Evolutionary conservation across 2,797 vertebrate species (phyloP).

Genomic region (Chiloscyllium punctatum): DNA sequence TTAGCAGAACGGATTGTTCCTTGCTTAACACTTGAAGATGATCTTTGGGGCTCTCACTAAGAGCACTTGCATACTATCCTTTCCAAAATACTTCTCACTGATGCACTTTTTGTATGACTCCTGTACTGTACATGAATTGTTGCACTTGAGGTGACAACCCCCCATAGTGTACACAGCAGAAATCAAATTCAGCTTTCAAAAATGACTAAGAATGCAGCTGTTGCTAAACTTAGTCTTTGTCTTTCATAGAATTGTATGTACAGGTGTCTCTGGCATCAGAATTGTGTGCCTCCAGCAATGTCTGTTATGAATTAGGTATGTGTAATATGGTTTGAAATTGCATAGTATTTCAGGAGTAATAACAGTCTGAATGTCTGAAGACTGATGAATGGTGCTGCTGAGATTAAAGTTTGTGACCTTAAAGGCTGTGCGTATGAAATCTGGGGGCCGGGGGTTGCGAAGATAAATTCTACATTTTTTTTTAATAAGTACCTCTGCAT

Average conservation of each 20-base stretch:
- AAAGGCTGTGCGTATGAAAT: neutral
- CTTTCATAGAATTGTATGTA: neutral
- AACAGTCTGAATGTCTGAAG: neutral
- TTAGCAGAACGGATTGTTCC: conserved; percentile 5
- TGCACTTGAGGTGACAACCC: neutral
- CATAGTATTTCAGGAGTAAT: neutral
- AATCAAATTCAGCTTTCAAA: neutral
- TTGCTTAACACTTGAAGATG: neutral
- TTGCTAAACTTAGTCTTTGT: neutral
- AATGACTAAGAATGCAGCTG: neutral
- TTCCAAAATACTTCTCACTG: conserved; percentile 19
- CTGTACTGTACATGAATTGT: neutral
- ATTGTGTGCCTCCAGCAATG: neutral
- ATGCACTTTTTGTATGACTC: conserved; percentile 24
- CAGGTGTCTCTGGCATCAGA: neutral
- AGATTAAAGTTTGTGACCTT: neutral
- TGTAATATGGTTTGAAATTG: neutral
- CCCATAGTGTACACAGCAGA: neutral
- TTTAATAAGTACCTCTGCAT: no score
- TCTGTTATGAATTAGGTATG: neutral
- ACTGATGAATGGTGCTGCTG: neutral
- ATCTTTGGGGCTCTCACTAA: neutral
- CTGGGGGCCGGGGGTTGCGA: neutral
- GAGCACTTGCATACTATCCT: neutral
- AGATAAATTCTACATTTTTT: neutral